Conservation (phyloP, 2,888 invertebrate species). For the Villa cingulata region DNA sequence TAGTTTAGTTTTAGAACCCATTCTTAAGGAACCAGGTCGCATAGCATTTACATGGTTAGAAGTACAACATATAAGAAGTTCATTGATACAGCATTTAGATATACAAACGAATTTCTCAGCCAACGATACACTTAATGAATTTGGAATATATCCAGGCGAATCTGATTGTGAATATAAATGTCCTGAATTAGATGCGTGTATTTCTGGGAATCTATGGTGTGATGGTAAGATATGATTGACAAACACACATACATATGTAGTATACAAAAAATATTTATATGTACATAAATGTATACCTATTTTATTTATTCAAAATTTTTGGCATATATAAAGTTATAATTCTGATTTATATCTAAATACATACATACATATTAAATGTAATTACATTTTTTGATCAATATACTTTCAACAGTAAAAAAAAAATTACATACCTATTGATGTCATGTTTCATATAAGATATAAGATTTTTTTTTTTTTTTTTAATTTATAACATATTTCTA, state of each 20-base stretch:
- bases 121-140: constrained; percentile 34
- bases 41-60: constrained; percentile 70
- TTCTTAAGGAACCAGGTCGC: constrained; percentile 56
- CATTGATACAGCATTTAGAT: constrained; percentile 45
- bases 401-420: neutral
- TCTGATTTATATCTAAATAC: no score
- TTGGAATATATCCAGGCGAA: constrained; percentile 36
- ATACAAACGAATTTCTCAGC: constrained; percentile 27
- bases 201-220: constrained; percentile 59
- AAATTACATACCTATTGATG: neutral
- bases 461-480: no score
- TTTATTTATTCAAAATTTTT: no score
- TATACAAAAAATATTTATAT: no score
- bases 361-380: neutral
- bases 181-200: constrained; percentile 64
- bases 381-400: neutral
- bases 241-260: no score
- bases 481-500: constrained; percentile 9
- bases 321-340: no score
- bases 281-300: no score
- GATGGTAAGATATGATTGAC: constrained; percentile 42
- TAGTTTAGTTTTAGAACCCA: constrained; percentile 52
- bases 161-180: constrained; percentile 50
- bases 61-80: constrained; percentile 49
- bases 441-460: no score